Evolutionary conservation across 2,888 invertebrate species (phyloP).

Genomic region (Aleiodes alternator): DNA sequence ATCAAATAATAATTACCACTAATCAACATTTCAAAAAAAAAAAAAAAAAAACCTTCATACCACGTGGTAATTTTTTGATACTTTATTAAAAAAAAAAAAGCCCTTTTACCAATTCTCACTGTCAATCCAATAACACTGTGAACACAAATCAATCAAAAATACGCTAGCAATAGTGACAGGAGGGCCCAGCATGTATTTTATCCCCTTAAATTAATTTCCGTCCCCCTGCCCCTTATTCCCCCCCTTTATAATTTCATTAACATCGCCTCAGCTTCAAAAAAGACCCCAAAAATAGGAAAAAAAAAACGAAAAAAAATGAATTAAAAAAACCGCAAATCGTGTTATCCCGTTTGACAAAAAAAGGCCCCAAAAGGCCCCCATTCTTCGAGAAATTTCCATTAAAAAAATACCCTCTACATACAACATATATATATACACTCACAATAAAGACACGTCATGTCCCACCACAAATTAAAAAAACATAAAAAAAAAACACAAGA

Average conservation of each 20-base stretch:
- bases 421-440: too few species aligned
- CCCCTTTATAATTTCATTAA: conserved; percentile 30
- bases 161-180: conserved; percentile 76
- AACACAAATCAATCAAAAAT: conserved; percentile 60
- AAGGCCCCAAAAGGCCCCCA: too few species aligned
- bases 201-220: conserved; percentile 47
- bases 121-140: conserved; percentile 58
- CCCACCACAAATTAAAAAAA: conserved; percentile 46
- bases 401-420: conserved; percentile 4
- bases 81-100: neutral
- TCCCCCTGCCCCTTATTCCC: conserved; percentile 29
- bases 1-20: conserved; percentile 6
- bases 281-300: neutral
- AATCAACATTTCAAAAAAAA: neutral
- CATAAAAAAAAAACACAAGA: conserved; percentile 14
- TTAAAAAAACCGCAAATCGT: too few species aligned
- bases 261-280: conserved; percentile 32
- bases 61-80: conserved; percentile 20
- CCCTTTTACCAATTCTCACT: conserved; percentile 15
- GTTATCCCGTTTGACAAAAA: too few species aligned
- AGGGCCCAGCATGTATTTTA: conserved; percentile 72
- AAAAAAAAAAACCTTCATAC: neutral
- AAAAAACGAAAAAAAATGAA: too few species aligned
- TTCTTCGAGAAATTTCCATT: too few species aligned
- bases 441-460: neutral